Evolutionary conservation across 2,888 invertebrate genomes (phyloP).

Genomic region (Iselma pallidipennis): DNA sequence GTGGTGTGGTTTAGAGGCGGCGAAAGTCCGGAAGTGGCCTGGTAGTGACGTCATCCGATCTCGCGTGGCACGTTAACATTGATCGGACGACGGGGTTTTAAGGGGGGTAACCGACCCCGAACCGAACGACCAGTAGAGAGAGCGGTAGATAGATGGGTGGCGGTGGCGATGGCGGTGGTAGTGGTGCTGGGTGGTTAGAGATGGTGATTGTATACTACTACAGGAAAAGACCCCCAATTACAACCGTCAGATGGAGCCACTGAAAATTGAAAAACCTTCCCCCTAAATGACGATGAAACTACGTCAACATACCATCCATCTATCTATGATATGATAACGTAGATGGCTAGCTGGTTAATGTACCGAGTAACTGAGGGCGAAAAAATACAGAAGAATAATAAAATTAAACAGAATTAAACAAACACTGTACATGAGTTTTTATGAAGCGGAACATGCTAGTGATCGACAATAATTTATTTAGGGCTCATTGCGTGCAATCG

Average conservation of each 20-base stretch:
- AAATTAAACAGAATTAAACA: neutral
- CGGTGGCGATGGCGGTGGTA: constrained; percentile 25
- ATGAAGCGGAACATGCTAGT: neutral
- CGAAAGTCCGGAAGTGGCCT: constrained; percentile 40
- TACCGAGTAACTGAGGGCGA: neutral
- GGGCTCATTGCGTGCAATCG: neutral
- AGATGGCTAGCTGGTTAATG: neutral
- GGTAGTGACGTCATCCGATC: constrained; percentile 41
- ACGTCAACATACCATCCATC: neutral
- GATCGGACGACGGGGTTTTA: constrained; percentile 50
- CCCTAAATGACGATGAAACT: constrained; percentile 28
- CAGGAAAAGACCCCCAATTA: constrained; percentile 41
- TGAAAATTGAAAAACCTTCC: constrained; percentile 48
- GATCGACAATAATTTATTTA: neutral
- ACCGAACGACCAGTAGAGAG: constrained; percentile 23
- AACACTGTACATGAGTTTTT: neutral
- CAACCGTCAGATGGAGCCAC: constrained; percentile 47
- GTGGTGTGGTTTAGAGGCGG: constrained; percentile 24
- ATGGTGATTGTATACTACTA: constrained; percentile 2
- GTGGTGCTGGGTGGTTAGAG: constrained; percentile 32
- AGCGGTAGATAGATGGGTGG: constrained; percentile 26
- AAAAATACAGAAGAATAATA: neutral
- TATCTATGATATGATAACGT: neutral
- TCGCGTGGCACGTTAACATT: constrained; percentile 56
- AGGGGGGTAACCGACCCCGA: constrained; percentile 31